Base-by-base conservation (phyloP, 2,888 invertebrate species). In the Auanema freiburgensis region DNA sequence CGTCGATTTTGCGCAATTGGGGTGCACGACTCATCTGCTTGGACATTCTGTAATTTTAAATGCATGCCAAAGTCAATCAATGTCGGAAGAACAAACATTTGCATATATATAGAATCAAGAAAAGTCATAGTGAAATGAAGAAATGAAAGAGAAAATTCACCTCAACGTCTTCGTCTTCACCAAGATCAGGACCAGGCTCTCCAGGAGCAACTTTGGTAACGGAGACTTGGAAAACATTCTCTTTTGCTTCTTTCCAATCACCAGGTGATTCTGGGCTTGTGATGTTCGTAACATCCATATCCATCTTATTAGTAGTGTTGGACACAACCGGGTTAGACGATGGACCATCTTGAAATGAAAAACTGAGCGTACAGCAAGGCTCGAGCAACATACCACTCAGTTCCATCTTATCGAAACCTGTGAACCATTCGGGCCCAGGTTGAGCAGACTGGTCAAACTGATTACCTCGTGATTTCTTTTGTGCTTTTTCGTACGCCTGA, bases 101-200 rank as follows among this genome's bases (percentile, higher is more conserved):
- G 21, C 16, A 46, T 21, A 16, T 10, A 33, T 23, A 50, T 58
- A 44, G 23, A 44, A 25, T 16, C 12, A 43, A 33, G 18, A 33
- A 21, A 16, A 25, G 8, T 14, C 33, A 43, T 8, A 11, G 3
- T 12, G 16, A 43, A 12, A 33, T 12, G 14, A 55, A 16, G 23
- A n/a, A n/a, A 14, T 23, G 16, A n/a, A 16, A n/a, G 24, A 40
- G 40, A 23, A 23, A 33, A 24, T 6, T 25, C 12, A 52, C 52
- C 52, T 21, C 52, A n/a, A 6, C 2, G 11, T 42, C 59, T n/a
- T 63, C 62, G 10, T 66, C 66, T 12, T 57, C 63, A 10, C 72
- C 69, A 24, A 77, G 59, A 68, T 77, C 77, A 1, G 77, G 77
- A 10, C 77, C 77, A 1, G 77, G 77, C 44, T 68, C 59, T 21